phyloP scores from a whole-genome alignment of 2,113 vertebrate species.

The Chionomys nivalis region DNA sequence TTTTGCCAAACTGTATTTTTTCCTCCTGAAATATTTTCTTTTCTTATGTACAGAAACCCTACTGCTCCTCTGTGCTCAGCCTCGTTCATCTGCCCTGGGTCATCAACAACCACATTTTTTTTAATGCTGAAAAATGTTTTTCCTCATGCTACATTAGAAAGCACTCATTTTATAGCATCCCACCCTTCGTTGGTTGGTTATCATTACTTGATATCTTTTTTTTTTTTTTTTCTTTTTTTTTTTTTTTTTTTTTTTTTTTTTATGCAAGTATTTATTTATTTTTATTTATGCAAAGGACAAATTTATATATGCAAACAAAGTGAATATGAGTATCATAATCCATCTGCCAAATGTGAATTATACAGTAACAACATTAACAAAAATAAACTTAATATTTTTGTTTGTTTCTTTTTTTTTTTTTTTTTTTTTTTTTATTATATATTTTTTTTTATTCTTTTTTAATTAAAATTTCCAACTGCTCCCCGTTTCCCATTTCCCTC shows the following conservation, averaged over 20 bases:
- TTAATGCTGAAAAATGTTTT: not conserved
- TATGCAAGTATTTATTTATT: not conserved
- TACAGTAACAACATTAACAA: constrained; percentile 12
- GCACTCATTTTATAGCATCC: not conserved
- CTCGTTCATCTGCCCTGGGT: not conserved
- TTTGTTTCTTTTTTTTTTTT: not conserved
- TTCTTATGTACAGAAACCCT: not conserved
- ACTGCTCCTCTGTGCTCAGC: not conserved
- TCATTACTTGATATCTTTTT: not conserved
- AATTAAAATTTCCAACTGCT: too few relatives aligned
- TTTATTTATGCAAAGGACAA: not conserved
- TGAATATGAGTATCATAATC: not conserved
- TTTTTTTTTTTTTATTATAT: too few relatives aligned
- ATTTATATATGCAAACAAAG: not conserved
- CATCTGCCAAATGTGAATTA: constrained; percentile 59
- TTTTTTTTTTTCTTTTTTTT: too few relatives aligned
- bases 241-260: too few relatives aligned
- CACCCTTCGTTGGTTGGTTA: not conserved
- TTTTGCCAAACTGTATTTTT: not conserved
- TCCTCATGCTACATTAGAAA: not conserved
- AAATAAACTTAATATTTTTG: not conserved
- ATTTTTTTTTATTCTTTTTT: too few relatives aligned
- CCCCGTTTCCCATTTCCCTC: too few relatives aligned
- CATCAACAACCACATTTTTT: not conserved
- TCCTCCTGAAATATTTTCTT: not conserved